A percentile compares a stretch with the other conserved stretches of the same genome.
These are phyloP conservation scores for Holothuria scabra DNA, from an alignment of 53 echinoderm and acorn worm species.

Conservation along the genomic window DNA sequence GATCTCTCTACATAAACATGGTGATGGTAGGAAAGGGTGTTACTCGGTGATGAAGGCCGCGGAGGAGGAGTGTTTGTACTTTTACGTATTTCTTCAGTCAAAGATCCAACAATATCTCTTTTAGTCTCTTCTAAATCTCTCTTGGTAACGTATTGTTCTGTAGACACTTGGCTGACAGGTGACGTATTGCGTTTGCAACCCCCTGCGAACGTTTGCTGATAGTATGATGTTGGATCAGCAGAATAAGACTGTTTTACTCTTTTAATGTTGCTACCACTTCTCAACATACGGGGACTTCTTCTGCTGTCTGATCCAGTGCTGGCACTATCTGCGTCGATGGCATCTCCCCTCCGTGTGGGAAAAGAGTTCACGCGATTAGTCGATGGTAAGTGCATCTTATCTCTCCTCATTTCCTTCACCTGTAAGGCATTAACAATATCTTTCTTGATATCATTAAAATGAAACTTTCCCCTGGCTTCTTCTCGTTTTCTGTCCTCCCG, in stretches of 20 bases:
- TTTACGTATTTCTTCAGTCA: constrained; percentile 56
- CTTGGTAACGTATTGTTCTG: constrained; percentile 40
- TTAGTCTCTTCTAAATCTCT: constrained; percentile 69
- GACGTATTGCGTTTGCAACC: neutral
- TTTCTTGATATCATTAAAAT: constrained; percentile 79
- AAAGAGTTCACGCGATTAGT: neutral
- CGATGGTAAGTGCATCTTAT: neutral
- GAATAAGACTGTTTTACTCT: neutral
- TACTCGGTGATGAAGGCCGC: neutral
- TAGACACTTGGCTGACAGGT: neutral
- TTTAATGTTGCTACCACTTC: neutral
- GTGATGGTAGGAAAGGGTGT: neutral
- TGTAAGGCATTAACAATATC: constrained; percentile 61
- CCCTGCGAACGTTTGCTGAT: neutral
- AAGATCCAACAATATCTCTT: constrained; percentile 60
- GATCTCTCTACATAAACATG: neutral
- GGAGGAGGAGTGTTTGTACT: neutral
- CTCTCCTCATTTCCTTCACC: neutral
- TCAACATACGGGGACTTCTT: neutral
- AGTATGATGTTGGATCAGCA: neutral
- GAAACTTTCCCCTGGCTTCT: constrained; percentile 71
- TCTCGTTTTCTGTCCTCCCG: constrained; percentile 94
- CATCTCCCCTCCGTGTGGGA: constrained; percentile 1
- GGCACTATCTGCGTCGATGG: constrained; percentile 26
- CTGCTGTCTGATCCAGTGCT: neutral